phyloP scores from a whole-genome alignment of 2,113 vertebrate species.

The Psittacula cyanocephala region DNA sequence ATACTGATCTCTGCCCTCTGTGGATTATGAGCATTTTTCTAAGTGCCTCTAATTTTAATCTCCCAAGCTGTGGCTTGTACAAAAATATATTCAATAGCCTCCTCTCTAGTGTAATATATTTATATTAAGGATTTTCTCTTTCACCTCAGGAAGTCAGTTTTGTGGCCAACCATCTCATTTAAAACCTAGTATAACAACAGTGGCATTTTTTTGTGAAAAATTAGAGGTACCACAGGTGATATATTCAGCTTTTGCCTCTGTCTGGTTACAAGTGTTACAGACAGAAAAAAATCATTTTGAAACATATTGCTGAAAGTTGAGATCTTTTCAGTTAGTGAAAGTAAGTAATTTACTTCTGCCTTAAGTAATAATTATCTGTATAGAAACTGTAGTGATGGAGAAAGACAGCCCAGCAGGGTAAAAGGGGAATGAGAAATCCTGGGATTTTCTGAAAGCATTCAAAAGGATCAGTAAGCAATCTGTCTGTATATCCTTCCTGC shows the following conservation, averaged over 20 bases:
- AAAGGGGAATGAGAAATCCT: conserved; percentile 33
- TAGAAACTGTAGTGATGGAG: conserved; percentile 16
- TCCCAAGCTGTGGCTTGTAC: conserved; percentile 52
- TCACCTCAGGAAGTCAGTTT: conserved; percentile 55
- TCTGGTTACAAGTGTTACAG: neutral
- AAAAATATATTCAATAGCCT: conserved; percentile 57
- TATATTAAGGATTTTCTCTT: conserved; percentile 52
- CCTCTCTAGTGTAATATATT: conserved; percentile 46
- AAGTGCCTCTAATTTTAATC: conserved; percentile 68
- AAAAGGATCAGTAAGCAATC: neutral
- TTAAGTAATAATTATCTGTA: conserved; percentile 39
- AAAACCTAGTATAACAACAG: conserved; percentile 11
- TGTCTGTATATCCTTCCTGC: neutral
- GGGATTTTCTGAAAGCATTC: conserved; percentile 19
- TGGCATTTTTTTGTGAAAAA: conserved; percentile 39
- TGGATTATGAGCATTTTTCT: conserved; percentile 54
- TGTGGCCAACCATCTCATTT: conserved; percentile 32
- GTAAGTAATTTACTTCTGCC: conserved; percentile 41
- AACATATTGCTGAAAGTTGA: conserved; percentile 33
- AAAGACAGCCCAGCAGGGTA: conserved; percentile 17
- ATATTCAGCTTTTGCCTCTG: conserved; percentile 22
- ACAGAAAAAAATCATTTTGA: conserved; percentile 20
- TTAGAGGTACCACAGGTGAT: conserved; percentile 25
- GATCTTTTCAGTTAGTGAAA: conserved; percentile 28
- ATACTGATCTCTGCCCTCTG: conserved; percentile 58